Base-by-base conservation (phyloP, 2,888 invertebrate species). In the Deilephila porcellus region DNA sequence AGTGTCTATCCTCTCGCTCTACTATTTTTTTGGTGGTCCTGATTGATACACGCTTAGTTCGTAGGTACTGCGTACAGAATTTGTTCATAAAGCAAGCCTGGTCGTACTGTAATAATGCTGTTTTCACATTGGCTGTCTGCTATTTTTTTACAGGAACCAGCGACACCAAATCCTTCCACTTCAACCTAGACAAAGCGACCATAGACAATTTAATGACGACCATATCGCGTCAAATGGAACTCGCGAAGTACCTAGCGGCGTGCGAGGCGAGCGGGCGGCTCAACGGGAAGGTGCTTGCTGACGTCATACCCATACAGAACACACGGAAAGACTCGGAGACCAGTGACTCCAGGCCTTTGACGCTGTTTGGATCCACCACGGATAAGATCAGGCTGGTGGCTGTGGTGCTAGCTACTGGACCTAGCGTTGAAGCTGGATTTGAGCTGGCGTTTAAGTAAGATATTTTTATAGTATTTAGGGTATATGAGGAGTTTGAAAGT, bases 151-250 rank as follows among this genome's bases (percentile, higher is more conserved):
- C 89, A 95, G 94, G 93, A 85, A 85, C 91, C 64, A 91, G 94
- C 74, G 92, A 95, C 74, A 89, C 95, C 29, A 94, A 95, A 77
- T 94, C 96, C 0, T 93, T 97, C 63, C 95, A 96, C 8, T 96
- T 97, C 95, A 96, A 97, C 88, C 93, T 97, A 85, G 96, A 97
- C 87, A 95, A 96, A 34, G 94, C 95, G 76, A 96, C 97, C n/a
- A 96, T 98, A 78, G 97, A 97, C 86, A 97, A 96, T 79, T 96
- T 98, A 78, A 96, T 98, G 79, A 97, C 96, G 74, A 97, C 97
- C 0, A 97, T 98, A 78, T 95, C 96, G 6, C 93, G 97, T n/a
- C 98, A 98, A 88, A 96, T 97, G 81, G 98, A 98, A 82, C 95
- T 98, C 0, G 96, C 97, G 0, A 97, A 97, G 80, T 97, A 96